Evolutionary conservation across 2,888 invertebrate genomes (phyloP).

Genomic region (Aleiodes leptofemur): DNA sequence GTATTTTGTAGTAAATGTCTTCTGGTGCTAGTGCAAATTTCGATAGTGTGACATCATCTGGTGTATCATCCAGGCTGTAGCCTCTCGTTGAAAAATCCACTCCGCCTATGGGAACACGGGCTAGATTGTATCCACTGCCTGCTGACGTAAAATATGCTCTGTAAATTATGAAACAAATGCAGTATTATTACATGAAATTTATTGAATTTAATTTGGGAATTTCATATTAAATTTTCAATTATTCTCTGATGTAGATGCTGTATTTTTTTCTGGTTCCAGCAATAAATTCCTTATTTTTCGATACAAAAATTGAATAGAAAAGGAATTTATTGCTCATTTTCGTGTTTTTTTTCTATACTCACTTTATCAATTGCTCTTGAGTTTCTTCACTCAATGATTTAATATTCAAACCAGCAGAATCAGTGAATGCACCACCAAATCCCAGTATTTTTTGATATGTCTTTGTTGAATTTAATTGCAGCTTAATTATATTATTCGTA

Average conservation of each 20-base stretch:
- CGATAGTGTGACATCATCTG: slow-evolving; percentile 78
- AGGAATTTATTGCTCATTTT: slow-evolving; percentile 70
- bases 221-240: too few species aligned
- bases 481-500: not conserved
- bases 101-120: slow-evolving; percentile 90
- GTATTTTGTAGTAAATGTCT: slow-evolving; percentile 83
- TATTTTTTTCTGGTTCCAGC: too few species aligned
- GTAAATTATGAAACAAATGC: slow-evolving; percentile 57
- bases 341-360: slow-evolving; percentile 76
- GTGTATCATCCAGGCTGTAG: slow-evolving; percentile 87
- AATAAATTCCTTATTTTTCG: too few species aligned
- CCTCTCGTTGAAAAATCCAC: slow-evolving; percentile 89
- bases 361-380: slow-evolving; percentile 78
- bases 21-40: slow-evolving; percentile 82
- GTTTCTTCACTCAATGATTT: slow-evolving; percentile 77
- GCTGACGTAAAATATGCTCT: slow-evolving; percentile 84
- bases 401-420: slow-evolving; percentile 83
- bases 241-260: too few species aligned
- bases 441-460: slow-evolving; percentile 85
- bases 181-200: too few species aligned
- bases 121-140: slow-evolving; percentile 88
- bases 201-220: too few species aligned
- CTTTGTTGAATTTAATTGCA: slow-evolving; percentile 64
- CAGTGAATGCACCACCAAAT: slow-evolving; percentile 93
- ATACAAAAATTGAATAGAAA: too few species aligned